Conservation (phyloP, 2,113 vertebrate species). For the Spheniscus mendiculus region DNA sequence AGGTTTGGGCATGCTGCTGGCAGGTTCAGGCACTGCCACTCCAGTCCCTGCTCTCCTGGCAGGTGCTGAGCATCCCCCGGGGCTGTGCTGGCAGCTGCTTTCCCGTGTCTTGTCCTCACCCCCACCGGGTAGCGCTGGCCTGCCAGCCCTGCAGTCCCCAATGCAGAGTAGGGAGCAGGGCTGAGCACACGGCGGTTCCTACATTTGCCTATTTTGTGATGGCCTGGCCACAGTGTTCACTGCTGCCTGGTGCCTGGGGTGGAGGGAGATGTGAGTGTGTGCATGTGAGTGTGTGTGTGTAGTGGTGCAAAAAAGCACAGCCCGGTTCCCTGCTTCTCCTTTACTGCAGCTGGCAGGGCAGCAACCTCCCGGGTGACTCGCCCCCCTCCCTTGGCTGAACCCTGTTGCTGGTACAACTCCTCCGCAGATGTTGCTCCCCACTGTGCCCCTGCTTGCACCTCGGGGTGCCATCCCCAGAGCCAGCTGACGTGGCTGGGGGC, state of each 20-base stretch:
- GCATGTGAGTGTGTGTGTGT: not conserved
- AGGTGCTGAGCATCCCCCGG: not conserved
- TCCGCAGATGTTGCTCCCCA: not conserved
- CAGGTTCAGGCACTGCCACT: not conserved
- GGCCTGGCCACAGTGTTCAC: fast-evolving
- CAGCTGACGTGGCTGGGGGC: too few relatives aligned
- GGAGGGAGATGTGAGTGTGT: not conserved
- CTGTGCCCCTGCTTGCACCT: fast-evolving
- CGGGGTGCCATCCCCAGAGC: fast-evolving
- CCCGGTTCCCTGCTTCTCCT: not conserved
- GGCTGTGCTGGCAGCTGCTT: not conserved
- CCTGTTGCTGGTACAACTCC: not conserved
- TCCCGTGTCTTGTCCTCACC: not conserved
- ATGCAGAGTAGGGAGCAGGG: not conserved
- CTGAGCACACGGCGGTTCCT: fast-evolving
- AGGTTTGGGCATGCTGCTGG: fast-evolving
- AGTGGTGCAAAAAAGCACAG: too few relatives aligned
- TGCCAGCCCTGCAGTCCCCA: not conserved
- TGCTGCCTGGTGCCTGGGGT: not conserved
- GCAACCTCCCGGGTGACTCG: fast-evolving
- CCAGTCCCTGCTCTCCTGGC: not conserved
- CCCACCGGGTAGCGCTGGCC: fast-evolving
- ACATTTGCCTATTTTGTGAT: not conserved
- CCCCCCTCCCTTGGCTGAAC: not conserved
- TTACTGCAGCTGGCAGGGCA: not conserved